Evolutionary conservation across 2,888 invertebrate species (phyloP), one percentile per base, ranked within the genome.

Genomic region (Drosophila helvetica): DNA sequence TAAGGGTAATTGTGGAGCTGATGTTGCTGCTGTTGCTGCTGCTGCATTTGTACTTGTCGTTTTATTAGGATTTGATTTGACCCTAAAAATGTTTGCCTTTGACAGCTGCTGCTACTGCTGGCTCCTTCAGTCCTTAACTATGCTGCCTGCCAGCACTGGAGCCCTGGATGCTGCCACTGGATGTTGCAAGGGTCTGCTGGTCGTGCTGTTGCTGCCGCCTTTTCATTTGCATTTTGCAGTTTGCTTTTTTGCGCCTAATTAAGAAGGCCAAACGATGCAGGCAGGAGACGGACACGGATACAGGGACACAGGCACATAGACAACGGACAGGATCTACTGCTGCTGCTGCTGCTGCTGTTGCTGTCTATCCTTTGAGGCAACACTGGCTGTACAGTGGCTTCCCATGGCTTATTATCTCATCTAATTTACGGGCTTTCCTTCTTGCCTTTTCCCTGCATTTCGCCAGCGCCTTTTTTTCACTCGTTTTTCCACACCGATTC

Each of bases 341-440:
- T 22, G 33, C 30, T 25, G 59, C 52, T 10, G 46, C 18, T 19
- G 53, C 22, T 27, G 27, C 27, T 17, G 56, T 27, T 27, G 19
- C 19, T 42, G 10, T 8, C 12, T 15, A 30, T 57, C 74, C 52
- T 62, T 62, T 70, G 50, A 45, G 45, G 9, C 33, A 3, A 45
- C 38, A 45, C 25, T 51, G 48, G 22, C 57, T 38, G 62, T 63
- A 48, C 64, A 63, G 68, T 46, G 55, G 64, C 61, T 65, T 74
- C 59, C 46, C 60, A 47, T 60, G 59, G 78, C 80, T 80, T 80
- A 78, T 78, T 78, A 78, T 78, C 78, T 78, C 63, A 74, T 69
- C 78, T 73, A 66, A 74, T 80, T 78, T 77, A 77, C 53, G 78
- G 65, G 46, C 59, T 69, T 66, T 59, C 56, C 77, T 45, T 7